These are phyloP conservation scores for Andrena dorsata DNA, from an alignment of 2,888 invertebrate genomes.

Conservation along the genomic window DNA sequence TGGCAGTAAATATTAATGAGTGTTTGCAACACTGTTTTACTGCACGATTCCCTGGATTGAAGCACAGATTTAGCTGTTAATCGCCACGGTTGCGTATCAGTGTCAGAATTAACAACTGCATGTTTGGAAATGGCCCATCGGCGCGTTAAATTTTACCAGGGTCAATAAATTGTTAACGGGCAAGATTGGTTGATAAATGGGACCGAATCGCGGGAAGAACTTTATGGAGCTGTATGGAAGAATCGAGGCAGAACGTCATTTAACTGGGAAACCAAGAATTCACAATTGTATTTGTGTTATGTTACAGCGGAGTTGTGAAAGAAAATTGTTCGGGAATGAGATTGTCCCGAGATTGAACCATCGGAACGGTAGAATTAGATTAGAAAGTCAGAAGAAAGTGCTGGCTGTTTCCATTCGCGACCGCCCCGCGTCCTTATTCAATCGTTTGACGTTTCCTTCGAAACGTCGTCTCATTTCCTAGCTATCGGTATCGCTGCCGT, in stretches of 20 bases:
- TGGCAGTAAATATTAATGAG: too few relatives aligned
- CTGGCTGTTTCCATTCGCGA: constrained; percentile 51
- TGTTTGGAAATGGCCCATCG: too few relatives aligned
- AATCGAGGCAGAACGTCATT: not conserved
- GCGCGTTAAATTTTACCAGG: too few relatives aligned
- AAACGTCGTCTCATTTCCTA: constrained; percentile 72
- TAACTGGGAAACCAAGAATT: not conserved
- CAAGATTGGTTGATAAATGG: too few relatives aligned
- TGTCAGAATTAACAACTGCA: too few relatives aligned
- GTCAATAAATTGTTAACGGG: too few relatives aligned
- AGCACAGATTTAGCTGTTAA: too few relatives aligned
- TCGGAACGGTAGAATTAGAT: constrained; percentile 27
- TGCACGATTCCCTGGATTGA: too few relatives aligned
- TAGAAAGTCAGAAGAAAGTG: constrained; percentile 44
- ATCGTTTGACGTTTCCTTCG: constrained; percentile 70
- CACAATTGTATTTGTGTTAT: not conserved
- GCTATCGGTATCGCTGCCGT: constrained; percentile 67
- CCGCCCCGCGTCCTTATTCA: constrained; percentile 56
- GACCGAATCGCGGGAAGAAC: too few relatives aligned
- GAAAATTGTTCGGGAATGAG: not conserved
- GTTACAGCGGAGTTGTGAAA: not conserved
- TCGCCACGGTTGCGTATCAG: too few relatives aligned
- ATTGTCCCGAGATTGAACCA: not conserved
- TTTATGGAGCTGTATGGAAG: not conserved
- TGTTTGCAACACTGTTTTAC: too few relatives aligned